A percentile compares a stretch with the other conserved stretches of the same genome.
Evolutionary conservation across 2,113 vertebrate species (phyloP).

Genomic region (Hypocryptadius cinnamomeus): DNA sequence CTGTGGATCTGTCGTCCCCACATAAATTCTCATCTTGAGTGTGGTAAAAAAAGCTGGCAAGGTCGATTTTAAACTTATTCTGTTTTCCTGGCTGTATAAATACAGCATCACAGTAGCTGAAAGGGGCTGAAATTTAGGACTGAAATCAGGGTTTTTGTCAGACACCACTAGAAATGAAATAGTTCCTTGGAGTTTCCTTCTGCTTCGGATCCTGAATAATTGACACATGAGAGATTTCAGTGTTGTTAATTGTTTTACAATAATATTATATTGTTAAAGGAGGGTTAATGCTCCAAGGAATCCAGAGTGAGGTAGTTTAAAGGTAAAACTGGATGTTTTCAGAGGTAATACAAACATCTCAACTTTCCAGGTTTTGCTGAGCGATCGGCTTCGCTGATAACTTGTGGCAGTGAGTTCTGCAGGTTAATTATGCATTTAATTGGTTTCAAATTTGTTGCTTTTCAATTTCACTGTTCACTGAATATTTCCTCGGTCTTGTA

Average conservation of each 20-base stretch:
- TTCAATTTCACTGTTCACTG: slow-evolving; percentile 70
- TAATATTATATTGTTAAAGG: no score
- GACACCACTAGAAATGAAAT: rapidly evolving
- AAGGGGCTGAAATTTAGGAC: not conserved
- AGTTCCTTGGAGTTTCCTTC: not conserved
- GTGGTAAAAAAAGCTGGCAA: no score
- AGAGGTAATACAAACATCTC: not conserved
- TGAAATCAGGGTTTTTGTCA: not conserved
- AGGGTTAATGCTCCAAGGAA: not conserved
- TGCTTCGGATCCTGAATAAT: not conserved
- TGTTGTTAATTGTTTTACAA: not conserved
- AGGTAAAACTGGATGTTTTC: not conserved
- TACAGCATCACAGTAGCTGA: not conserved
- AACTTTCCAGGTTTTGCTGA: not conserved
- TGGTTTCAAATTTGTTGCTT: slow-evolving; percentile 63
- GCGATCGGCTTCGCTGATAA: not conserved
- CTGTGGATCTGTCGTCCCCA: not conserved
- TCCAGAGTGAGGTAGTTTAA: not conserved
- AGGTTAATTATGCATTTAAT: slow-evolving; percentile 65
- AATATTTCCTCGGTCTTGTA: slow-evolving; percentile 14
- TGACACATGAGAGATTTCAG: not conserved
- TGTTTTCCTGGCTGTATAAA: not conserved
- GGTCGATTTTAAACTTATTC: not conserved
- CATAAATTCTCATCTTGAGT: not conserved
- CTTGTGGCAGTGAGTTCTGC: slow-evolving; percentile 54